Conservation (phyloP, 2,888 invertebrate genomes). For the Cephonodes hylas region DNA sequence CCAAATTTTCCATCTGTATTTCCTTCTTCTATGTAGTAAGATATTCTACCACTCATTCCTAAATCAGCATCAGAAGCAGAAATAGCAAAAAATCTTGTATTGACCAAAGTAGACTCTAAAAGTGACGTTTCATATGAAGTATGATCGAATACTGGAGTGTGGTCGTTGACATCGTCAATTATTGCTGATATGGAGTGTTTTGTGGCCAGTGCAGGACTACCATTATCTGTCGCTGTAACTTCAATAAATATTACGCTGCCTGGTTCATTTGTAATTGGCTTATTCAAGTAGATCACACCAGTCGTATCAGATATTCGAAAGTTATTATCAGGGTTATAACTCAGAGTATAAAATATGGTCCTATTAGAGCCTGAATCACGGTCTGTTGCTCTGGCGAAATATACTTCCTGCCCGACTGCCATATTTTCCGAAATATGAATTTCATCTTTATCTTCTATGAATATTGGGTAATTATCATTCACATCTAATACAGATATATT, state of each 20-base stretch:
- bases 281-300: constrained; percentile 93
- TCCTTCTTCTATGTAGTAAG: constrained; percentile 92
- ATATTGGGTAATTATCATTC: constrained; percentile 95
- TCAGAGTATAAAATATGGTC: constrained; percentile 89
- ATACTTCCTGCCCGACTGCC: constrained; percentile 96
- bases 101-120: constrained; percentile 93
- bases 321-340: constrained; percentile 88
- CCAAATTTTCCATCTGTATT: constrained; percentile 94
- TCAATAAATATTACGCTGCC: constrained; percentile 87
- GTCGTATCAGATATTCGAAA: constrained; percentile 93
- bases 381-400: constrained; percentile 92
- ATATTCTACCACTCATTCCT: constrained; percentile 88
- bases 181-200: constrained; percentile 87
- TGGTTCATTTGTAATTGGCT: constrained; percentile 88
- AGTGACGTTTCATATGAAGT: constrained; percentile 96
- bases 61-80: constrained; percentile 94
- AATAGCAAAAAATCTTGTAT: constrained; percentile 93
- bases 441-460: constrained; percentile 89
- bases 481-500: constrained; percentile 91
- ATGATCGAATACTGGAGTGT: constrained; percentile 96
- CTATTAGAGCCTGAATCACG: constrained; percentile 94
- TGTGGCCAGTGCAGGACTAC: constrained; percentile 86
- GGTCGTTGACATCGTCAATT: constrained; percentile 95
- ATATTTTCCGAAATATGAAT: constrained; percentile 92
- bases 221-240: constrained; percentile 92